Conservation (phyloP, 1,140 invertebrate genomes). For the Aphelenchoides besseyi region DNA sequence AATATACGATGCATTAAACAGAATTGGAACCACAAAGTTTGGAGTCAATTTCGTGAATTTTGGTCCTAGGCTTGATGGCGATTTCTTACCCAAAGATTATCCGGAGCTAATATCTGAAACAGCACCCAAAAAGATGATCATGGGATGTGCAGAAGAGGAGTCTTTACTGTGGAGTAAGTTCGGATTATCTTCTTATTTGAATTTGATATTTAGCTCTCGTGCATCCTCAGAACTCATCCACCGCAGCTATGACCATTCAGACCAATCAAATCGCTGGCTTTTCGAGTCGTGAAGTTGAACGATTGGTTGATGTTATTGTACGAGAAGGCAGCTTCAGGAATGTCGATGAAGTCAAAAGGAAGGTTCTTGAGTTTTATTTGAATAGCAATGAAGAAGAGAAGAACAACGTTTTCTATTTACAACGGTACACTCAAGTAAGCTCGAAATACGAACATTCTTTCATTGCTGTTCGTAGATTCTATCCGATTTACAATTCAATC, state of each 20-base stretch:
- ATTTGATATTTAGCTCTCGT: conserved; percentile 29
- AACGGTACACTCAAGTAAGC: conserved; percentile 37
- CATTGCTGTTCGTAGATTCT: conserved; percentile 28
- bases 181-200: neutral
- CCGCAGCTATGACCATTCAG: conserved; percentile 27
- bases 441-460: conserved; percentile 7
- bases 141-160: conserved; percentile 30
- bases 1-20: conserved; percentile 30
- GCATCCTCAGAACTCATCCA: conserved; percentile 22
- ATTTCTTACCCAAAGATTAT: conserved; percentile 36
- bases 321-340: too few species aligned
- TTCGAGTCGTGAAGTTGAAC: conserved; percentile 10
- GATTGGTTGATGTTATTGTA: conserved; percentile 27
- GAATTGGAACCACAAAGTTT: conserved; percentile 15
- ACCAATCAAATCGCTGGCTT: conserved; percentile 15
- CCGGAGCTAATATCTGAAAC: conserved; percentile 37
- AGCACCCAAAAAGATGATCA: conserved; percentile 32
- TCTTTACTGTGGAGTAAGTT: conserved; percentile 33
- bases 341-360: conserved; percentile 25
- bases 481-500: conserved; percentile 29
- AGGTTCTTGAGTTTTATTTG: conserved; percentile 39
- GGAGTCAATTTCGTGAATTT: conserved; percentile 36
- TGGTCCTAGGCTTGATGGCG: conserved; percentile 36
- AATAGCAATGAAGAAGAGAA: conserved; percentile 14
- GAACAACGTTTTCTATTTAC: conserved; percentile 33